Evolutionary conservation across 2,888 invertebrate species (phyloP).

Genomic region (Amphipoea lucens): DNA sequence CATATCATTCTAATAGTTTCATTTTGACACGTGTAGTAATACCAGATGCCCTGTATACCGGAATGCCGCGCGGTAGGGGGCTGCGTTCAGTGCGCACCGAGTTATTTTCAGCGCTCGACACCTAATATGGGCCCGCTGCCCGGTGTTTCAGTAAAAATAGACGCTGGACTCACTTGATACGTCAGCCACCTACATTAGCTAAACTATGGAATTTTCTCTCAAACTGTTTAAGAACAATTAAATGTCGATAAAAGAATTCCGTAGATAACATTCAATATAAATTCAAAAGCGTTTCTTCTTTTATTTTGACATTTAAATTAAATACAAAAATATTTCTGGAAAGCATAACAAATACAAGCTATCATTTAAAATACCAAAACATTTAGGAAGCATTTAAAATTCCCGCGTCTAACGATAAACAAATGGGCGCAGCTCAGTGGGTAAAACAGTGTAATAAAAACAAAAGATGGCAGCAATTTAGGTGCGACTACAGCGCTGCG

Average conservation of each 20-base stretch:
- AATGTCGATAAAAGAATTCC: not conserved
- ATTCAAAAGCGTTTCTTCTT: not conserved
- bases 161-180: constrained; percentile 75
- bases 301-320: not conserved
- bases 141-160: constrained; percentile 86
- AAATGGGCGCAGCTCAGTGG: constrained; percentile 73
- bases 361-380: constrained; percentile 12
- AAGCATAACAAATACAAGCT: not conserved
- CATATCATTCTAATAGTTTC: constrained; percentile 16
- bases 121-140: constrained; percentile 89
- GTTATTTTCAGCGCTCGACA: constrained; percentile 85
- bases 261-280: not conserved
- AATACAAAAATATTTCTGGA: not conserved
- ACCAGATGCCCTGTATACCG: constrained; percentile 56
- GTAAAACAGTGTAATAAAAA: constrained; percentile 83
- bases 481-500: constrained; percentile 84
- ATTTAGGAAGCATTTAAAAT: constrained; percentile 69
- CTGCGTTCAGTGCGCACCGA: constrained; percentile 70
- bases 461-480: constrained; percentile 81
- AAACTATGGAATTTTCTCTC: constrained; percentile 62
- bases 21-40: constrained; percentile 39
- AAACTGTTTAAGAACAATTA: constrained; percentile 20
- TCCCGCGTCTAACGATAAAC: constrained; percentile 74
- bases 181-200: constrained; percentile 63
- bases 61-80: constrained; percentile 77